These are phyloP conservation scores for Sturnira hondurensis DNA, from an alignment of 2,113 vertebrate species.

Conservation along the genomic window DNA sequence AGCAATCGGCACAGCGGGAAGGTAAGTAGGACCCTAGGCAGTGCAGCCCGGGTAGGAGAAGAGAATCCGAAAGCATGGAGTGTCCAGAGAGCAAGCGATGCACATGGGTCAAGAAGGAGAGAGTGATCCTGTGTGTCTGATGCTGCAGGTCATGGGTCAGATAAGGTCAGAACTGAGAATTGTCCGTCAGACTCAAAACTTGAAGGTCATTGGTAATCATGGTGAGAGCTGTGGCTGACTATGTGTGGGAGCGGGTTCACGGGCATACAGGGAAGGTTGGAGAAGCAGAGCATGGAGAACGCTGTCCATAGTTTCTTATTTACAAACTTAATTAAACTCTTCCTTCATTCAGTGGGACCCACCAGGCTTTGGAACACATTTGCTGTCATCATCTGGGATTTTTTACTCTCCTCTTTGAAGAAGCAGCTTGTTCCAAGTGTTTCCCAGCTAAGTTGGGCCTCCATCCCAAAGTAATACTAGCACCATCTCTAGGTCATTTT, in stretches of 20 bases:
- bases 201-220: neutral
- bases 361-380: neutral
- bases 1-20: neutral
- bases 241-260: neutral
- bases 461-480: no score
- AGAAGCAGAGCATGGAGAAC: neutral
- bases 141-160: neutral
- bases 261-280: neutral
- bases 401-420: neutral
- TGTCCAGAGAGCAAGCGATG: neutral
- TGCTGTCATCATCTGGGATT: neutral
- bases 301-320: neutral
- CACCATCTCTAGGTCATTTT: neutral
- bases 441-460: neutral
- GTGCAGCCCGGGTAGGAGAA: neutral
- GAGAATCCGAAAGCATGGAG: fast-evolving
- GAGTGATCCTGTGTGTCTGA: neutral
- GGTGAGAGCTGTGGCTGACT: neutral
- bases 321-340: neutral
- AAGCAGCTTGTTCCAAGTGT: neutral
- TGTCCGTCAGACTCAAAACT: neutral
- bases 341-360: neutral
- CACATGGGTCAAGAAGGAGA: neutral
- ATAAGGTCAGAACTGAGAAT: neutral
- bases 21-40: neutral